These are phyloP conservation scores for Oncorhynchus keta DNA, from an alignment of 2,113 vertebrate genomes.

Conservation along the genomic window DNA sequence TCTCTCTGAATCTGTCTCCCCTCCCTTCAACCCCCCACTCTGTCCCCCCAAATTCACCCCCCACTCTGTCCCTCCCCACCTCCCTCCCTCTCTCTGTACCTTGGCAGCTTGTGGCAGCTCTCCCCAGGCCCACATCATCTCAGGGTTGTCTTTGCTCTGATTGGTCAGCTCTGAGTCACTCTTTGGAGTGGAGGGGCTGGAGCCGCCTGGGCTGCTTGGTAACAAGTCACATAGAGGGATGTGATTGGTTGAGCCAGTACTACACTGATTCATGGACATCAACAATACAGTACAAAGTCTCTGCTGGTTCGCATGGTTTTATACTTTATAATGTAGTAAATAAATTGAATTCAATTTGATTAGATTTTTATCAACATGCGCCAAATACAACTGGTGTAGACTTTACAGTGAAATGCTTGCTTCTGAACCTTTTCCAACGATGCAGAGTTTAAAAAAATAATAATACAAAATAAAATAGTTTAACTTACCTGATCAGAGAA, in stretches of 20 bases:
- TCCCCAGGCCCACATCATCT: constrained; percentile 95
- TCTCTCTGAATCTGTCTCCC: neutral
- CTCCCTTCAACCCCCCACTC: neutral
- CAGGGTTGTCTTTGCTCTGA: constrained; percentile 75
- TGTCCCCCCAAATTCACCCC: neutral
- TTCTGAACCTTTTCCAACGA: too few relatives aligned
- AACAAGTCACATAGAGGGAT: constrained; percentile 2
- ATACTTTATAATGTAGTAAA: too few relatives aligned
- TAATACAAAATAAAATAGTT: too few relatives aligned
- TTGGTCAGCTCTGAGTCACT: constrained; percentile 90
- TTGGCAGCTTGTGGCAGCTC: constrained; percentile 87
- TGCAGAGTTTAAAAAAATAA: too few relatives aligned
- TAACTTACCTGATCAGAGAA: constrained; percentile 78
- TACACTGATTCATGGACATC: too few relatives aligned
- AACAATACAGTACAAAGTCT: too few relatives aligned
- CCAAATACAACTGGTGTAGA: too few relatives aligned
- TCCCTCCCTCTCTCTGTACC: neutral
- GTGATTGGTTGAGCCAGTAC: neutral
- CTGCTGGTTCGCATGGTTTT: too few relatives aligned
- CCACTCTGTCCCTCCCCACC: neutral
- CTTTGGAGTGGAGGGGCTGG: constrained; percentile 84
- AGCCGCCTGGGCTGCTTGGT: constrained; percentile 68
- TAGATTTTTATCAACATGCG: too few relatives aligned
- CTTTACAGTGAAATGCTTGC: too few relatives aligned
- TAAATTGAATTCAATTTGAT: too few relatives aligned